A percentile compares a stretch with the other conserved stretches of the same genome.
These are phyloP conservation scores for Zalophus californianus DNA, from an alignment of 2,797 vertebrate species.

Conservation along the genomic window DNA sequence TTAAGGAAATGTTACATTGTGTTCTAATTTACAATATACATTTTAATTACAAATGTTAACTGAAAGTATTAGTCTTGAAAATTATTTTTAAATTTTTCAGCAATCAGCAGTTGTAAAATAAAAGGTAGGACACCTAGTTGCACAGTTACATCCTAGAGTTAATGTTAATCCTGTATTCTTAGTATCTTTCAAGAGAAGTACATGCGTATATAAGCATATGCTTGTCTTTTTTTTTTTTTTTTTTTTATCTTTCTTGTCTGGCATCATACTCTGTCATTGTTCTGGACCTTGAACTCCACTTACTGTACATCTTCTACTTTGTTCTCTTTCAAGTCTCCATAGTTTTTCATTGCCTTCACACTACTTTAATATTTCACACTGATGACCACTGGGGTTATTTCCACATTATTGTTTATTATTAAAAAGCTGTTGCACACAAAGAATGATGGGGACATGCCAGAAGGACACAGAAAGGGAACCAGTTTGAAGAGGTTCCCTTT, in stretches of 20 bases:
- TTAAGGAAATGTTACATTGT: conserved; percentile 17
- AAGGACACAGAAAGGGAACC: not conserved
- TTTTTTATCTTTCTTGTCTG: not conserved
- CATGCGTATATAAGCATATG: not conserved
- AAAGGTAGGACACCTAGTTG: conserved; percentile 1
- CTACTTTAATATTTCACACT: not conserved
- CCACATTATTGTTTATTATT: not conserved
- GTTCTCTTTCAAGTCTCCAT: not conserved
- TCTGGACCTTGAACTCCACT: not conserved
- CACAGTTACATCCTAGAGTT: not conserved
- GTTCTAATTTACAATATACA: not conserved
- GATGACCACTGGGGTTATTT: conserved; percentile 18
- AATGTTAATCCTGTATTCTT: not conserved
- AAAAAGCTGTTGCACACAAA: not conserved
- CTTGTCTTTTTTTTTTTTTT: not conserved
- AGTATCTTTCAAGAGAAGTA: not conserved
- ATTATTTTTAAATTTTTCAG: not conserved
- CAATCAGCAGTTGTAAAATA: conserved; percentile 8
- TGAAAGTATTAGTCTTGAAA: conserved; percentile 60
- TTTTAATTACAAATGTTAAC: conserved; percentile 8
- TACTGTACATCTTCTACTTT: not conserved
- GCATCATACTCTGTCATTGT: not conserved
- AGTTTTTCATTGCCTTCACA: not conserved
- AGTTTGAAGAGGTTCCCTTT: not conserved
- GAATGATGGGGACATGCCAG: not conserved